Conservation (phyloP, 2,113 vertebrate species). For the Odocoileus virginianus region DNA sequence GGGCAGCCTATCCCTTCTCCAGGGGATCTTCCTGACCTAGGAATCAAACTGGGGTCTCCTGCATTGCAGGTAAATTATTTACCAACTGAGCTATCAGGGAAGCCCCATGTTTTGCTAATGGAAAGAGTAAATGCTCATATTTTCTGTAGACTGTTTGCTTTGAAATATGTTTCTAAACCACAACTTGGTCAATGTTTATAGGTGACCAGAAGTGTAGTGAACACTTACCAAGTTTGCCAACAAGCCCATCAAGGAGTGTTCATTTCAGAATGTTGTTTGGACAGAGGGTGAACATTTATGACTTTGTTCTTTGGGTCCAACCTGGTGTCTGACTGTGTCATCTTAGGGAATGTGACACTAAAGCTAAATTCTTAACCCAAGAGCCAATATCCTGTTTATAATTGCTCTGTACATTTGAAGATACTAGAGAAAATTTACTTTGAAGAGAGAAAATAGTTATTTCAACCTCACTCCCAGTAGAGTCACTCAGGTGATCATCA, state of each 20-base stretch:
- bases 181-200: background rate
- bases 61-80: background rate
- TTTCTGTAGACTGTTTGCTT: background rate
- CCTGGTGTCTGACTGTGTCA: background rate
- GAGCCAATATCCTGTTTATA: background rate
- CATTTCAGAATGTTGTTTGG: background rate
- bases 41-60: background rate
- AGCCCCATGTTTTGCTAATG: background rate
- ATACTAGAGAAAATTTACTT: background rate
- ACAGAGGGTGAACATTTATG: background rate
- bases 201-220: background rate
- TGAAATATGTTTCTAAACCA: conserved; percentile 35
- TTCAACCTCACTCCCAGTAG: background rate
- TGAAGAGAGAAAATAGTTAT: background rate
- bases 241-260: background rate
- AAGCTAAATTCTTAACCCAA: background rate
- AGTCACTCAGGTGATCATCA: background rate
- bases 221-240: background rate
- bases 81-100: background rate
- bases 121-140: background rate
- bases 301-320: background rate
- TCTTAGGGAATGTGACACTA: background rate
- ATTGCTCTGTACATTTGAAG: background rate
- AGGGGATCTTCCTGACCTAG: background rate
- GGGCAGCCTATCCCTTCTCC: background rate